Conservation (phyloP, 2,797 vertebrate genomes). For the Buceros bicornis region DNA sequence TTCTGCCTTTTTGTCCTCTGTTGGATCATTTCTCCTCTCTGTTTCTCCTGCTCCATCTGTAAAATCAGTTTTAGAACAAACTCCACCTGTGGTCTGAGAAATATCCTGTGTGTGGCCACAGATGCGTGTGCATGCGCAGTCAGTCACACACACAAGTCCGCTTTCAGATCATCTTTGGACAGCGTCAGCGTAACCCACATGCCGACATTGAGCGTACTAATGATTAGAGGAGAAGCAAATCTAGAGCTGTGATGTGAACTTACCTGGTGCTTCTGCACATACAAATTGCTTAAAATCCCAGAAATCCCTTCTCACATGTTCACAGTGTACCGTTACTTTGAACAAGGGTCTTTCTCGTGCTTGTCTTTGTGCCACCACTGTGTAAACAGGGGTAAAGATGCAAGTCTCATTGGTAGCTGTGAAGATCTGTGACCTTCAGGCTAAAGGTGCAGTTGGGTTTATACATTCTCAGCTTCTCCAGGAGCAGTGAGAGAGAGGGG, state of each 20-base stretch:
- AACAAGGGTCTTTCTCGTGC: background rate
- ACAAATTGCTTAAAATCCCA: background rate
- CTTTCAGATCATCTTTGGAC: background rate
- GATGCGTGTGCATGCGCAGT: rapidly evolving
- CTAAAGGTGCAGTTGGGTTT: background rate
- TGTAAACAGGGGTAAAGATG: background rate
- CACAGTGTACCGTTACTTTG: background rate
- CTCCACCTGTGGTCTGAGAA: background rate
- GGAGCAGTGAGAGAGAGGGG: background rate
- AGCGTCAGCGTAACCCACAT: background rate
- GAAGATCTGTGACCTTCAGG: background rate
- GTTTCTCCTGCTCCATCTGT: background rate
- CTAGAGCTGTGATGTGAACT: background rate
- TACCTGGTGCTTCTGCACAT: background rate
- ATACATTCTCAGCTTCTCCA: background rate
- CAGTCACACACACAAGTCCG: too few relatives aligned
- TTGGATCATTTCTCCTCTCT: background rate
- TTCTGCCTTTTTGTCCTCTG: background rate
- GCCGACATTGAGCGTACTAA: background rate
- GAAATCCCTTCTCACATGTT: background rate
- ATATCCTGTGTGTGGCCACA: background rate
- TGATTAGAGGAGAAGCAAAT: background rate
- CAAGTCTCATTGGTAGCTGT: rapidly evolving
- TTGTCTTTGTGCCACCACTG: background rate
- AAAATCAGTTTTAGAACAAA: background rate